Evolutionary conservation across 2,113 vertebrate species (phyloP).

Genomic region (Dasyurus viverrinus): DNA sequence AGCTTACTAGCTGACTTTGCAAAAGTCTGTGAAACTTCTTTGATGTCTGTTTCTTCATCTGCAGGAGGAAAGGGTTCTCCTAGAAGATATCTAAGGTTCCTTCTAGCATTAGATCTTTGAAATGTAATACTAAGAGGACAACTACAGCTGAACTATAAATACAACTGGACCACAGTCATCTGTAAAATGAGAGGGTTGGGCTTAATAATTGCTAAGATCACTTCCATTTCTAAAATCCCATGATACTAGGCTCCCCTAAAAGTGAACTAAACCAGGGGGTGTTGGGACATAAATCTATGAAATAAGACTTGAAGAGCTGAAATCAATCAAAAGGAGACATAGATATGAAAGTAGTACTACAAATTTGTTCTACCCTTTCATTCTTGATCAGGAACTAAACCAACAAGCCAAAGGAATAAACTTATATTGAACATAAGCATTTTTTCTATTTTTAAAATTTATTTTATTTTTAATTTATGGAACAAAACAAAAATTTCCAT

Average conservation of each 20-base stretch:
- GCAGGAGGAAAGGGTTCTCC: not conserved
- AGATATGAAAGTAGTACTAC: not conserved
- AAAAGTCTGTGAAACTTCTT: not conserved
- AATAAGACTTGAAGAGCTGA: not conserved
- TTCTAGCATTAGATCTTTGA: not conserved
- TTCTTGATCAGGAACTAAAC: not conserved
- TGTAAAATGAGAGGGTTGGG: not conserved
- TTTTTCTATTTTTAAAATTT: not conserved
- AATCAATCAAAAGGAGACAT: not conserved
- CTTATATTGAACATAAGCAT: not conserved
- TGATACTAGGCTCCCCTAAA: not conserved
- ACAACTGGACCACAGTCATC: not conserved
- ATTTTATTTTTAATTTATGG: not conserved
- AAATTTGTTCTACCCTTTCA: not conserved
- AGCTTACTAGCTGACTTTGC: not conserved
- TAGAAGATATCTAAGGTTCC: not conserved
- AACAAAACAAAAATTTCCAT: not conserved
- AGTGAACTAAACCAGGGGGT: not conserved
- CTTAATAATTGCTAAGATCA: not conserved
- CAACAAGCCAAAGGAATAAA: not conserved
- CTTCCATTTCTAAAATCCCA: not conserved
- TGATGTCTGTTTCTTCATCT: not conserved
- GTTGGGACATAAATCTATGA: not conserved
- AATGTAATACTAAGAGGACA: not conserved
- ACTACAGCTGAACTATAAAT: not conserved